Conservation (phyloP, 1,140 invertebrate genomes). For the Octopus sinensis region DNA sequence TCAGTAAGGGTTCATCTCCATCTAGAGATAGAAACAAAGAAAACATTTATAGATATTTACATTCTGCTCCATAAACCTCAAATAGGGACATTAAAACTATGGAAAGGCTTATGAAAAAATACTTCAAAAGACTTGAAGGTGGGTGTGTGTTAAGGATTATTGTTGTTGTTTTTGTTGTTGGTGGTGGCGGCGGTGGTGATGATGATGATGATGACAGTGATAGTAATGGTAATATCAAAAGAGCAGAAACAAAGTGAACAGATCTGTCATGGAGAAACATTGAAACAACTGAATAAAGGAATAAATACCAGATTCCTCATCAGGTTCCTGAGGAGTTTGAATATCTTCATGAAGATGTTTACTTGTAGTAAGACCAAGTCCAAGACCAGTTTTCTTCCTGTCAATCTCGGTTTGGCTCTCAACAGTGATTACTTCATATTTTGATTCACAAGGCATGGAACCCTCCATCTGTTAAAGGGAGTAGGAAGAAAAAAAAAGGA, state of each 20-base stretch:
- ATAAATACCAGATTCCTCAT: slow-evolving; percentile 73
- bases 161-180: too few species aligned
- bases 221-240: too few species aligned
- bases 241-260: too few species aligned
- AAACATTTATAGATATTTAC: too few species aligned
- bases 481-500: slow-evolving; percentile 15
- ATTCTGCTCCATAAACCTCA: too few species aligned
- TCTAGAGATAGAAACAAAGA: slow-evolving; percentile 49
- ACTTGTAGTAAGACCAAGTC: slow-evolving; percentile 63
- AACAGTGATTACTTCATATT: slow-evolving; percentile 77
- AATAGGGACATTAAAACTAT: too few species aligned
- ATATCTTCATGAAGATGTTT: slow-evolving; percentile 55
- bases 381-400: slow-evolving; percentile 65
- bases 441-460: slow-evolving; percentile 47
- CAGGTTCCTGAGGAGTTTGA: slow-evolving; percentile 60
- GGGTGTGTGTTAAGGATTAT: too few species aligned
- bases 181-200: too few species aligned
- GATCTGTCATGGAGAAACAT: too few species aligned
- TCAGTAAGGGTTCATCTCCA: slow-evolving; percentile 92
- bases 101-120: too few species aligned
- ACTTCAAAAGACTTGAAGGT: too few species aligned
- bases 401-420: slow-evolving; percentile 83
- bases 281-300: background rate
- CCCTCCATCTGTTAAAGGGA: slow-evolving; percentile 33
- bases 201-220: too few species aligned